phyloP scores from a whole-genome alignment of 2,888 invertebrate genomes.

The Acholoe squamosa region DNA sequence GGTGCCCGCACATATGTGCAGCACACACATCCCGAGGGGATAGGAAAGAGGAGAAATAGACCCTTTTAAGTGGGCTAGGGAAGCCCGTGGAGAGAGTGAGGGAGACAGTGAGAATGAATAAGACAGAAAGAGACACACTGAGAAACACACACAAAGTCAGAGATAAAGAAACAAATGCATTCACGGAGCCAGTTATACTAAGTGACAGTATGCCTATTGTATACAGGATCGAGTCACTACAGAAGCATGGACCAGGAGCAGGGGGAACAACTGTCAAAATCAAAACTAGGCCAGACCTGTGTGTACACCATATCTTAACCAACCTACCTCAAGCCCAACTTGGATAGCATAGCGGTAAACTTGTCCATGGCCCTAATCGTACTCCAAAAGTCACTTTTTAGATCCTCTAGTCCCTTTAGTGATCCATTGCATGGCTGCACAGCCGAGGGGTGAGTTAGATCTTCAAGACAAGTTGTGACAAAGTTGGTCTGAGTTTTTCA shows the following conservation, averaged over 20 bases:
- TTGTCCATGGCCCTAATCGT: background rate
- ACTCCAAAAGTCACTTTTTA: background rate
- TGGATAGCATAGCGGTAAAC: slow-evolving; percentile 16
- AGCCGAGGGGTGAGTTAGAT: too few species aligned
- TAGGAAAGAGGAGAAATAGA: background rate
- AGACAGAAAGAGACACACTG: background rate
- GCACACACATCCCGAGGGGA: too few species aligned
- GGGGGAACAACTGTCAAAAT: background rate
- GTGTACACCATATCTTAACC: background rate
- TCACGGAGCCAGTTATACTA: background rate
- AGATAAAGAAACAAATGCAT: too few species aligned
- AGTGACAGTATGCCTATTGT: background rate
- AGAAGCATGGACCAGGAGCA: background rate
- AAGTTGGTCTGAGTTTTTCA: too few species aligned
- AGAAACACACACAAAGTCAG: background rate
- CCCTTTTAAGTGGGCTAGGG: background rate
- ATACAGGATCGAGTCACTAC: background rate
- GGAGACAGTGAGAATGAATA: too few species aligned
- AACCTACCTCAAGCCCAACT: background rate
- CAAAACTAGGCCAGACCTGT: background rate
- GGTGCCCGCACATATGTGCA: too few species aligned
- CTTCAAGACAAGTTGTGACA: too few species aligned
- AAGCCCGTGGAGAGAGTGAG: too few species aligned
- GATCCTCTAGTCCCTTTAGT: background rate
- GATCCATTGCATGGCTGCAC: too few species aligned